Percentiles rank a stretch among this genome's conserved stretches.
phyloP scores from a whole-genome alignment of 2,797 vertebrate species.

The Manis crassicaudata region DNA sequence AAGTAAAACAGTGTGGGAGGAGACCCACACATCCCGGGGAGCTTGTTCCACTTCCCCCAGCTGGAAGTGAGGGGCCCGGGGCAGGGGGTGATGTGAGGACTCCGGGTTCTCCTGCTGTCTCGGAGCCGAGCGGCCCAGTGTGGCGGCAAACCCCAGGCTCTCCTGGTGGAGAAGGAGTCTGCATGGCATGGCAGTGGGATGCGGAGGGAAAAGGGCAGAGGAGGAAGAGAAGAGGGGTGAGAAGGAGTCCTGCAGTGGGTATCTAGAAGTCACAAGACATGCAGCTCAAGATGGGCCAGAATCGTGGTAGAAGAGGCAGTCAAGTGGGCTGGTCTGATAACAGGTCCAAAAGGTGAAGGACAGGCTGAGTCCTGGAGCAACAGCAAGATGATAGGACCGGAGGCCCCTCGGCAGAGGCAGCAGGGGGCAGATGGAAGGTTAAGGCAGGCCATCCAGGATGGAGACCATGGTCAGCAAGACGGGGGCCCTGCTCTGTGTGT shows the following conservation, averaged over 20 bases:
- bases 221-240: neutral
- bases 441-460: neutral
- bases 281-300: neutral
- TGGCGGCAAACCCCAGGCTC: neutral
- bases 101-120: neutral
- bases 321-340: neutral
- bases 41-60: neutral
- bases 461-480: neutral
- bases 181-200: accelerated
- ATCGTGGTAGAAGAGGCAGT: neutral
- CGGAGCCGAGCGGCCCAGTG: neutral
- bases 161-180: neutral
- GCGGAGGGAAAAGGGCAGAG: neutral
- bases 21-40: neutral
- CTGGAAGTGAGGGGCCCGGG: neutral
- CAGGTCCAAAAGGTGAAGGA: neutral
- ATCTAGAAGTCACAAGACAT: neutral
- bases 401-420: neutral
- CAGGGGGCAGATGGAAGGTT: neutral
- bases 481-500: neutral
- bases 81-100: neutral
- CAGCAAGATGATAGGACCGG: neutral
- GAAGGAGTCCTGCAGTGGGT: neutral
- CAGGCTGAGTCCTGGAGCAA: neutral
- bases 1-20: neutral